Base-by-base conservation (phyloP, 2,888 invertebrate species). In the Agriopis marginaria region DNA sequence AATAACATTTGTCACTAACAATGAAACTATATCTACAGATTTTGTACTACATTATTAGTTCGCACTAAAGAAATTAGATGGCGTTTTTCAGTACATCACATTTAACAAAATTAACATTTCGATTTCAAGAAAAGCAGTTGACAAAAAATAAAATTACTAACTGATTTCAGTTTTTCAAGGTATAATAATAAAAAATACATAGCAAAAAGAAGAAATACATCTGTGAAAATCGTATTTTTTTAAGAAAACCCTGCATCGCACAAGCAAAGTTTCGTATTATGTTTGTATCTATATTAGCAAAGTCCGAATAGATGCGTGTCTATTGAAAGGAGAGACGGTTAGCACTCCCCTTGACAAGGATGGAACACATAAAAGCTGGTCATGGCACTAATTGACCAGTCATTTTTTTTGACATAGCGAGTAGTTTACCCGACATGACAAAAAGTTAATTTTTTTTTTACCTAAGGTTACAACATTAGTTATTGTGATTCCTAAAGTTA, bases 261-360 rank as follows among this genome's bases (percentile, higher is more conserved):
- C 75, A 77, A 75, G 49, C 10, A 64, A 75, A 51, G 45, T 84
- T 83, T 82, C 70, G 5, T 0, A 0, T 3, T 3, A 11, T n/a
- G 7, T 12, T 75, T 23, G 11, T 76, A 79, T 76, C 63, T 77
- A 78, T 74, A 73, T 72, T 70, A 42, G n/a, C 12, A 7, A 67
- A 69, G 12, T 47, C 42, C 4, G n/a, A 0, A 0, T 0, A 0
- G 0, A 0, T 0, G 2, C 71, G 98, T 98, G 98, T 98, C 96
- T 97, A 98, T 98, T 97, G 97, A 98, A 98, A 98, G 98, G 98
- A 98, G 98, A 98, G 98, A 97, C 95, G 96, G 97, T 97, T 97
- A 97, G 97, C 97, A 97, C 97, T 97, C 97, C 97, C 97, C 98
- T 98, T 96, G 98, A 98, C 97, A 98, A 98, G 97, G 97, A 97